Percentiles rank a stretch among this genome's conserved stretches.
Conservation (phyloP, 1,140 invertebrate species). For the Archegozetes longisetosus region DNA sequence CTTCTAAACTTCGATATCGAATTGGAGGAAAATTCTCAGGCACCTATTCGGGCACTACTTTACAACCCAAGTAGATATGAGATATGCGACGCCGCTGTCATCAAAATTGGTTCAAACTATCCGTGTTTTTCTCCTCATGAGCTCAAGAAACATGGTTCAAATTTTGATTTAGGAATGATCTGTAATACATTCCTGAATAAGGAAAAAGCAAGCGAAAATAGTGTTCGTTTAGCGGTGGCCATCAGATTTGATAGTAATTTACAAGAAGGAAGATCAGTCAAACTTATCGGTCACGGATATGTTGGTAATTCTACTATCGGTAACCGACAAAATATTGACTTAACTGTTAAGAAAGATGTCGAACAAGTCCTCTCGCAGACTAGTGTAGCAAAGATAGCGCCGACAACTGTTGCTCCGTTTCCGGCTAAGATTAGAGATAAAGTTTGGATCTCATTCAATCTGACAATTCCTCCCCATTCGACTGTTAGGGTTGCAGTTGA, state of each 20-base stretch:
- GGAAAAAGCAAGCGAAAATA: conserved; percentile 11
- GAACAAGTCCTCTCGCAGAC: not conserved
- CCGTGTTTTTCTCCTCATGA: conserved; percentile 19
- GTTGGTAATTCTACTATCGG: not conserved
- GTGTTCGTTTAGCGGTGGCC: conserved; percentile 7
- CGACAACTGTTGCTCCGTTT: not conserved
- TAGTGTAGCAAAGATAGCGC: not conserved
- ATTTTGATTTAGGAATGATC: conserved; percentile 19
- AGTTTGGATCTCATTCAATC: conserved; percentile 20
- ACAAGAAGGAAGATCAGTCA: not conserved
- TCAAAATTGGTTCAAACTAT: conserved; percentile 21
- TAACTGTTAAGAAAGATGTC: not conserved
- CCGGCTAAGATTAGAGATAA: conserved; percentile 19
- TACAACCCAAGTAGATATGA: conserved; percentile 13
- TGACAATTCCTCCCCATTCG: conserved; percentile 20
- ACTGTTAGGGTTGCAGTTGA: conserved; percentile 16
- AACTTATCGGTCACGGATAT: not conserved
- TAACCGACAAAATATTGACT: not conserved
- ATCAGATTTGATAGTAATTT: not conserved
- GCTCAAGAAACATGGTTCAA: conserved; percentile 7
- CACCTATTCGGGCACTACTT: conserved; percentile 13
- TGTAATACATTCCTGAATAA: conserved; percentile 21
- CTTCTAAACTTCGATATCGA: conserved; percentile 19
- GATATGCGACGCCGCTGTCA: conserved; percentile 20
- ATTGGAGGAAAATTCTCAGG: conserved; percentile 14